These are phyloP conservation scores for Habrosyne pyritoides DNA, from an alignment of 2,888 invertebrate species.

Conservation along the genomic window DNA sequence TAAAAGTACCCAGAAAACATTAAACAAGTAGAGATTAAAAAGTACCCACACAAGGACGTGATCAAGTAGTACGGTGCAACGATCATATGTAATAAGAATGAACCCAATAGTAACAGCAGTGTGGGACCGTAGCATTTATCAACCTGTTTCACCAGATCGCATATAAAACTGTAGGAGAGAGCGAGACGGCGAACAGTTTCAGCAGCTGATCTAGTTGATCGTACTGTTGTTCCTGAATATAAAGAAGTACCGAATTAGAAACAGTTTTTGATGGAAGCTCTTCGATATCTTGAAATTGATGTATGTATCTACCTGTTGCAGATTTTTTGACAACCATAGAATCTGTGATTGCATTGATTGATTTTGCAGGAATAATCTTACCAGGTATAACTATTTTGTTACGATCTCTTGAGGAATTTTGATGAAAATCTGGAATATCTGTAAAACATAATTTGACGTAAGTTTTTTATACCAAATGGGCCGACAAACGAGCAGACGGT, in stretches of 20 bases:
- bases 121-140: constrained; percentile 62
- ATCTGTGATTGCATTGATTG: not conserved
- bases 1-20: not conserved
- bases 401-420: not conserved
- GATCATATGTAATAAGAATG: constrained; percentile 76
- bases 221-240: not conserved
- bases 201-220: constrained; percentile 6
- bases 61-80: constrained; percentile 77
- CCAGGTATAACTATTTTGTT: not conserved
- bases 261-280: no score
- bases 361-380: not conserved
- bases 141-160: constrained; percentile 62
- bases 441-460: not conserved
- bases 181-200: constrained; percentile 54
- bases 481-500: no score
- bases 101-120: constrained; percentile 59
- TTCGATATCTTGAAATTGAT: no score
- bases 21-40: not conserved
- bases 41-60: constrained; percentile 49
- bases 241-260: no score
- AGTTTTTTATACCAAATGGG: no score
- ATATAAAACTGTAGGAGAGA: constrained; percentile 59
- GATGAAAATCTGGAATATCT: not conserved
- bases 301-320: not conserved
- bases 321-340: not conserved